Evolutionary conservation across 2,797 vertebrate genomes (phyloP).

Genomic region (Acanthiza pusilla): DNA sequence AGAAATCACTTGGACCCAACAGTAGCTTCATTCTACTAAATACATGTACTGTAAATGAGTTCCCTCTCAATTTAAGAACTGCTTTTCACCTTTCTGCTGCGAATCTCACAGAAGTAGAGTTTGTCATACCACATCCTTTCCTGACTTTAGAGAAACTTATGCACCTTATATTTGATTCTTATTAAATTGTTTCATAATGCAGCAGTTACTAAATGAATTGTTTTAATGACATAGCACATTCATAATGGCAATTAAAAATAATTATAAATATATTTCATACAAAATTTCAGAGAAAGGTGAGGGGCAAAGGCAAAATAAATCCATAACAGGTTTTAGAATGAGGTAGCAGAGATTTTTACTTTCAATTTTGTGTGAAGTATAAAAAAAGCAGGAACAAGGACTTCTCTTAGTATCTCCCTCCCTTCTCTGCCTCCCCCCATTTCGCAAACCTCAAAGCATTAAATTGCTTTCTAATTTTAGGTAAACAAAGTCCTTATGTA

Average conservation of each 20-base stretch:
- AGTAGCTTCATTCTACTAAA: not conserved
- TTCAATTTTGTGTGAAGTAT: not conserved
- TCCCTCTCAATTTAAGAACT: not conserved
- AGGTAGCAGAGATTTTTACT: not conserved
- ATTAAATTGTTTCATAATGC: not conserved
- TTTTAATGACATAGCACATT: not conserved
- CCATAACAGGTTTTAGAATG: not conserved
- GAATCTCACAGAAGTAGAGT: not conserved
- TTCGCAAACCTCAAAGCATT: not conserved
- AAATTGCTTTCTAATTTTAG: not conserved
- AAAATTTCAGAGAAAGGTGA: not conserved
- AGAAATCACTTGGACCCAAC: not conserved
- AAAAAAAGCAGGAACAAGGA: not conserved
- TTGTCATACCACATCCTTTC: not conserved
- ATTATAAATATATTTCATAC: not conserved
- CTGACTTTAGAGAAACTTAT: not conserved
- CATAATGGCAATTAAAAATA: not conserved
- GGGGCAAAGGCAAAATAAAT: not conserved
- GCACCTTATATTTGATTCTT: not conserved
- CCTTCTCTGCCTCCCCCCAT: rapidly evolving
- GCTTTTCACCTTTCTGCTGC: not conserved
- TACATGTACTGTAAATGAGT: not conserved
- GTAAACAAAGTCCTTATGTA: not conserved
- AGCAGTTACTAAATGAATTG: not conserved
- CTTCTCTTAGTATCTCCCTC: not conserved